phyloP scores from a whole-genome alignment of 2,888 invertebrate species.

The Ophonus ardosiacus region DNA sequence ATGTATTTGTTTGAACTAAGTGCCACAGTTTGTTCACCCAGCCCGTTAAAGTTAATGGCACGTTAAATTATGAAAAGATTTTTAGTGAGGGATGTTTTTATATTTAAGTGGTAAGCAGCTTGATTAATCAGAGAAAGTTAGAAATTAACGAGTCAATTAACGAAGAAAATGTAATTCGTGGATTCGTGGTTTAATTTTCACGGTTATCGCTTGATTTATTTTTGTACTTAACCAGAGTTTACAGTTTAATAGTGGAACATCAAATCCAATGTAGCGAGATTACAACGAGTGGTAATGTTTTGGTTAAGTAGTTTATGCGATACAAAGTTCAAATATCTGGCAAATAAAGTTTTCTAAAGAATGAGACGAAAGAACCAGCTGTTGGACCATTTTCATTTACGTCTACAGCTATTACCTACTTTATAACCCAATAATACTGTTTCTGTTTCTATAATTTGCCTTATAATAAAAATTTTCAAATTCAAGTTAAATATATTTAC shows the following conservation, averaged over 20 bases:
- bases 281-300: neutral
- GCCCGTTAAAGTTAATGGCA: constrained; percentile 39
- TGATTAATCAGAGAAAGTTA: constrained; percentile 55
- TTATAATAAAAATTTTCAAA: too few species aligned
- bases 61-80: constrained; percentile 55
- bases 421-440: too few species aligned
- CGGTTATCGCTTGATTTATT: constrained; percentile 29
- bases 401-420: too few species aligned
- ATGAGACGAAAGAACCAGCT: too few species aligned
- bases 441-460: too few species aligned
- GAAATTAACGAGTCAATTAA: constrained; percentile 54
- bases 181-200: constrained; percentile 20
- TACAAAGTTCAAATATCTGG: neutral
- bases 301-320: neutral
- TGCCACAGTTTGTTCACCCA: constrained; percentile 46
- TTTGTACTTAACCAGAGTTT: constrained; percentile 31
- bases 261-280: neutral
- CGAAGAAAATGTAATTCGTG: constrained; percentile 24
- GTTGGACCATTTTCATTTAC: too few species aligned
- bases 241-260: constrained; percentile 8
- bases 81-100: constrained; percentile 38
- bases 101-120: constrained; percentile 24
- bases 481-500: too few species aligned
- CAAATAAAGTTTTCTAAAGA: too few species aligned
- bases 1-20: constrained; percentile 45